Evolutionary conservation across 2,888 invertebrate genomes (phyloP).

Genomic region (Lampropteryx suffumata): DNA sequence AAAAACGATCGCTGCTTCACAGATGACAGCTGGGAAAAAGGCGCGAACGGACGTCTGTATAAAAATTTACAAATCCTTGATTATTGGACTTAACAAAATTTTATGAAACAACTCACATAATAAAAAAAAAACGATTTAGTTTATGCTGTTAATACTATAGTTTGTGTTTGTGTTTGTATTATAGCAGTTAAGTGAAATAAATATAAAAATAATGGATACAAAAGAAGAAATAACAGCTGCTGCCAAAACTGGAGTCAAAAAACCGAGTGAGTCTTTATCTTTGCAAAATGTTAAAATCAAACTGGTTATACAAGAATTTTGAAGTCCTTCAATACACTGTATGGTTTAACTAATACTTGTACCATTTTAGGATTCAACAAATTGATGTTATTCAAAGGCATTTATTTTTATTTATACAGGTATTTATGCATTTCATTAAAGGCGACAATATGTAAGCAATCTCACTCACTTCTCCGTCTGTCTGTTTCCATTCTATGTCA

Average conservation of each 20-base stretch:
- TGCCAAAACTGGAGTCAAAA: slow-evolving; percentile 14
- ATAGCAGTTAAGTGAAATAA: not conserved
- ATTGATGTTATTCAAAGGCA: too few species aligned
- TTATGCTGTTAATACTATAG: too few species aligned
- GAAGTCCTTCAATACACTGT: too few species aligned
- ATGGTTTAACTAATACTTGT: too few species aligned
- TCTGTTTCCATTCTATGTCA: too few species aligned
- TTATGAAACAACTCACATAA: not conserved
- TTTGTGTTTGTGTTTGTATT: not conserved
- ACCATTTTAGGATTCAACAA: not conserved
- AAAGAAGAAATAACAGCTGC: slow-evolving; percentile 18
- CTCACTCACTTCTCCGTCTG: too few species aligned
- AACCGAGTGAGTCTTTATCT: slow-evolving; percentile 24
- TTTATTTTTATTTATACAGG: too few species aligned
- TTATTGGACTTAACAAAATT: too few species aligned
- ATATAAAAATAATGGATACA: slow-evolving; percentile 29
- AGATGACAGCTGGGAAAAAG: slow-evolving; percentile 10
- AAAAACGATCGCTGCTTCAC: not conserved
- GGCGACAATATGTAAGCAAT: too few species aligned
- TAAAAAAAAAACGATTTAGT: too few species aligned
- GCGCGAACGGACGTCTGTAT: slow-evolving; percentile 5
- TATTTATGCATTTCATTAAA: too few species aligned
- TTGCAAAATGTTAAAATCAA: not conserved
- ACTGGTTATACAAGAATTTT: not conserved
- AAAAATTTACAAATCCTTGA: not conserved